Evolutionary conservation across 2,113 vertebrate genomes (phyloP).

Genomic region (Lagopus leucura): DNA sequence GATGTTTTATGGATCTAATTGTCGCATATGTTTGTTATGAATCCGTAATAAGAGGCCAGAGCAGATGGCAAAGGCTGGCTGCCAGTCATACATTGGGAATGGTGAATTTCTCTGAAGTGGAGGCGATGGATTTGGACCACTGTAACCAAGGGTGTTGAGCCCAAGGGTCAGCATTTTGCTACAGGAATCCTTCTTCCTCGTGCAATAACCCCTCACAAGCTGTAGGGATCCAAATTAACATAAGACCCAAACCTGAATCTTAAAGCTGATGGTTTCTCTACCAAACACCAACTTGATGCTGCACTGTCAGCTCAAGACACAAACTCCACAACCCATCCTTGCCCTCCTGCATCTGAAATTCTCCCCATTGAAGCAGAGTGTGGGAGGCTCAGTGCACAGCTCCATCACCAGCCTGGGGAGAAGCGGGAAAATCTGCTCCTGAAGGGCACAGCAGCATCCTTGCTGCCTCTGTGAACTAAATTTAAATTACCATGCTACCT

Average conservation of each 20-base stretch:
- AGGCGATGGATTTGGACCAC: fast-evolving
- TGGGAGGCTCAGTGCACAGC: neutral
- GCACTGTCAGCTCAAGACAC: neutral
- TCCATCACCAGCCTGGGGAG: fast-evolving
- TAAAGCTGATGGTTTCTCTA: neutral
- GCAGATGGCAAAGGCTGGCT: constrained; percentile 71
- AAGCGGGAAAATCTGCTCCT: neutral
- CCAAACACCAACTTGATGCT: fast-evolving
- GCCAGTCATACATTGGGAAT: neutral
- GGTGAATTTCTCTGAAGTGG: neutral
- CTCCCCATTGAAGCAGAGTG: fast-evolving
- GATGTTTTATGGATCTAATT: constrained; percentile 52
- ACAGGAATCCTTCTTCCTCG: neutral
- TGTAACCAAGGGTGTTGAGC: neutral
- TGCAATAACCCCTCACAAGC: neutral
- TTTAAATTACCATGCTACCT: constrained; percentile 26
- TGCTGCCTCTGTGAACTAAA: neutral
- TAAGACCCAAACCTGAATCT: neutral
- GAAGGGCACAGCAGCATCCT: neutral
- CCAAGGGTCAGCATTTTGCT: neutral
- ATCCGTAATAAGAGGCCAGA: constrained; percentile 65
- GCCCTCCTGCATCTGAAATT: neutral
- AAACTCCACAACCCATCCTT: neutral
- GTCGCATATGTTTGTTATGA: constrained; percentile 60
- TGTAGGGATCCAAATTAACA: neutral